Conservation (phyloP, 37 sponge, comb jelly and placozoan species). For the Cliona cf. orientalis region DNA sequence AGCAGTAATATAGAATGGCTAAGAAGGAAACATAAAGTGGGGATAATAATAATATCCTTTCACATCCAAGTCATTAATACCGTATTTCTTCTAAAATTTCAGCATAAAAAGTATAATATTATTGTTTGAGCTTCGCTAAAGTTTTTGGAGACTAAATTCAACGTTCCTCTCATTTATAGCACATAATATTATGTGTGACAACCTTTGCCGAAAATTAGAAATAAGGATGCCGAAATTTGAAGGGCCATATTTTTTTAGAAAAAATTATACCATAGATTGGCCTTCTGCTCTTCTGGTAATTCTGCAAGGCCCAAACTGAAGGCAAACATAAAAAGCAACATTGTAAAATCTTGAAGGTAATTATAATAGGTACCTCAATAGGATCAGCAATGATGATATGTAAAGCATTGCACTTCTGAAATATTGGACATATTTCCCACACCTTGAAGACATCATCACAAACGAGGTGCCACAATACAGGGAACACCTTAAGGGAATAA, state of each 20-base stretch:
- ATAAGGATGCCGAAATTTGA: no score
- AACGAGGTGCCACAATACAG: conserved; percentile 48
- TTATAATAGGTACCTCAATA: conserved; percentile 17
- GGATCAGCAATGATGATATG: conserved; percentile 48
- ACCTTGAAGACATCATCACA: conserved; percentile 6
- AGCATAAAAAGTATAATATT: no score
- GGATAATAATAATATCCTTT: no score
- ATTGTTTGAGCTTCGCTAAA: no score
- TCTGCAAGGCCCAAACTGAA: conserved; percentile 40
- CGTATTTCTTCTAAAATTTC: no score
- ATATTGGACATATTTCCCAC: conserved; percentile 34
- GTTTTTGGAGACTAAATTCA: no score
- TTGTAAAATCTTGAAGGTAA: not conserved
- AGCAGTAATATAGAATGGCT: conserved; percentile 39
- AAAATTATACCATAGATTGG: not conserved
- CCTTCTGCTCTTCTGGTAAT: conserved; percentile 8
- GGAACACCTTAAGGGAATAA: conserved; percentile 32
- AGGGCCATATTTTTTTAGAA: not conserved
- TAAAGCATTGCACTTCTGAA: conserved; percentile 2
- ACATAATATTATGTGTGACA: no score
- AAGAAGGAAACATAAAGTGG: no score
- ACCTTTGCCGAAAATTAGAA: no score
- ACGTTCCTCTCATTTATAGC: no score
- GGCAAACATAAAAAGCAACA: not conserved
- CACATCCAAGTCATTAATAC: no score